Base-by-base conservation (phyloP, 1,140 invertebrate species). In the Olivierus martensii region DNA sequence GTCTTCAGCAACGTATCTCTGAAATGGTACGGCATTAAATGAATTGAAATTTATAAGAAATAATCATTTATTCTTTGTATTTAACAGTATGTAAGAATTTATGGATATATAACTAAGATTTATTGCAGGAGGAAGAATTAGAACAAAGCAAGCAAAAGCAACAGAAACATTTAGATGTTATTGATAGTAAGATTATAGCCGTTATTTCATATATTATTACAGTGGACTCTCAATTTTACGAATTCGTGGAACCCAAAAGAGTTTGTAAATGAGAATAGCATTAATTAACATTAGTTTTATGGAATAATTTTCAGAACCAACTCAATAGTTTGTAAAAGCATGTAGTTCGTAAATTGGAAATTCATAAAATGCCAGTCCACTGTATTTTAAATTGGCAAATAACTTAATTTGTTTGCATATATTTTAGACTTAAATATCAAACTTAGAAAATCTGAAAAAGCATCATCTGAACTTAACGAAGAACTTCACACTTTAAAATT, bases 111-210 rank as follows among this genome's bases (percentile, higher is more conserved):
- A 49, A 49, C 7, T 41, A 19, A 28, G 9, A 19, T 7, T 59
- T 63, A 5, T 42, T 70, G 2, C 56, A 62, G 19, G 62, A 67
- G 17, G 68, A 66, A 36, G 65, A 69, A 34, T 59, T 64, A 37
- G 55, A 63, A 12, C 49, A 68, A 3, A 46, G 52, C 28, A 55
- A 53, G 17, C 43, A 61, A 66, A 52, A 6, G 22, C 11, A 65
- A 64, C 49, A 55, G 46, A 56, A 63, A 4, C 67, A 73, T 52
- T 36, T 72, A 2, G 62, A 67, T 22, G 51, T 55, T 10, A 41
- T 41, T 2, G 39, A 41, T 41, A 12, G 39, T 41, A 41, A 41
- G 39, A 38, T 41, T 18, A 11, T 41, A 41, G 5, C 9, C n/a
- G 5, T 41, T 41, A 9, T 28, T 28, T 28, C 9, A 28, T 2